Evolutionary conservation across 2,888 invertebrate genomes (phyloP), one percentile per base, ranked within the genome.

Genomic region (Harpalus rubripes): DNA sequence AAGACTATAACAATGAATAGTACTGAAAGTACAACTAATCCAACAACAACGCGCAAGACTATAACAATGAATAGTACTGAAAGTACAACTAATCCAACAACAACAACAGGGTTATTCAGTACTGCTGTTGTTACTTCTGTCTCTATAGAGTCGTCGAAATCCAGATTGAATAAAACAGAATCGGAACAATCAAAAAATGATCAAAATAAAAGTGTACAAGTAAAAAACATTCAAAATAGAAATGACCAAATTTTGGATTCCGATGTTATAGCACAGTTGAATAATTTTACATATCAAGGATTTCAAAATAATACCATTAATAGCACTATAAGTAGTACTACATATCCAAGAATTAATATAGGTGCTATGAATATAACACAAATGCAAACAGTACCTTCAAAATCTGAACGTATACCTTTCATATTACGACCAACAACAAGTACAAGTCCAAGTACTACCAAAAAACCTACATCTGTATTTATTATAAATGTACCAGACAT

Each of bases 111-210:
- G n/a, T 91, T 92, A 59, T 92, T 92, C 6, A 92, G 92, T 85
- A 93, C 92, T 6, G 93, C 92, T 2, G 92, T 93, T 58, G 92
- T 92, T 0, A 93, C 93, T 41, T 93, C 93, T 59, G 91, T 93
- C 16, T 92, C 93, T 7, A 92, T 93, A 86, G 92, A 92, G 32
- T 92, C 92, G 2, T 92, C 92, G 26, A 91, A 84, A 76, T 63
- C 76, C n/a, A 80, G 74, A 52, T 44, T 6, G 0, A 84, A 84
- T 56, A 63, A 78, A 78, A 79, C 79, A 5, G 68, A 59, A 41
- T 6, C 15, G 8, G 82, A 32, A 39, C 15, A 8, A 58, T 32
- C 6, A 6, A 18, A 32, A 58, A 12, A 2, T 12, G 68, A 72
- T 22, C 22, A 12, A 26, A 65, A 10, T n/a, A 61, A n/a, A 39